These are phyloP conservation scores for Hyles lineata DNA, from an alignment of 2,888 invertebrate genomes.

Conservation along the genomic window DNA sequence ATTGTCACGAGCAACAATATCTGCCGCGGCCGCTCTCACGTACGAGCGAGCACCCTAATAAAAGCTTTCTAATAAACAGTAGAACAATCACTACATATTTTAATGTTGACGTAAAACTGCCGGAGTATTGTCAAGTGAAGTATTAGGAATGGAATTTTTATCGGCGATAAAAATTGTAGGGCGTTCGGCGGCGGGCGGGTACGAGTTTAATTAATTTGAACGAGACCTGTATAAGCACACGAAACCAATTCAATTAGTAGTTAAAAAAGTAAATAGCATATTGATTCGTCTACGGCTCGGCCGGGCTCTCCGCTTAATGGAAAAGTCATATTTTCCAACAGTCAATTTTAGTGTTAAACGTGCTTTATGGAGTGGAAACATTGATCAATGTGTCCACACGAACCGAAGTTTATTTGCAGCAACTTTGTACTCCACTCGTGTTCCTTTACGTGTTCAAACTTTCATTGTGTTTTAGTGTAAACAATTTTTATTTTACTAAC, in stretches of 20 bases:
- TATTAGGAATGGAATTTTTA: conserved; percentile 55
- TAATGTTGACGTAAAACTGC: conserved; percentile 54
- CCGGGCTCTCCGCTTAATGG: conserved; percentile 41
- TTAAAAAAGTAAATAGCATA: conserved; percentile 63
- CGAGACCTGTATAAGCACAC: conserved; percentile 60
- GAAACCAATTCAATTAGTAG: conserved; percentile 69
- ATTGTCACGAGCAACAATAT: conserved; percentile 77
- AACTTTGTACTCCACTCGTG: background rate
- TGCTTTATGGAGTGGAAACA: conserved; percentile 21
- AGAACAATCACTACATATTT: conserved; percentile 56
- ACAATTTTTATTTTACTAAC: no score
- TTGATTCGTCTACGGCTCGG: conserved; percentile 49
- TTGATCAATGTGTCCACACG: conserved; percentile 11
- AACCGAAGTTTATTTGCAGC: background rate
- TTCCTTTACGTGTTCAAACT: conserved; percentile 6
- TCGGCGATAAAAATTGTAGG: conserved; percentile 61
- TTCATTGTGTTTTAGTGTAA: background rate
- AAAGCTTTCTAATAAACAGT: conserved; percentile 61
- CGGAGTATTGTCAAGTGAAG: conserved; percentile 44
- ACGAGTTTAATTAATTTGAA: conserved; percentile 69
- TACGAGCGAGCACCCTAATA: conserved; percentile 53
- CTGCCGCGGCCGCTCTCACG: conserved; percentile 51
- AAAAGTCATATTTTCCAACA: conserved; percentile 41
- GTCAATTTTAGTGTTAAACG: conserved; percentile 29
- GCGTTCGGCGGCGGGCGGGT: conserved; percentile 47